Base-by-base conservation (phyloP, 2,797 vertebrate genomes). In the Vespertilio murinus region DNA sequence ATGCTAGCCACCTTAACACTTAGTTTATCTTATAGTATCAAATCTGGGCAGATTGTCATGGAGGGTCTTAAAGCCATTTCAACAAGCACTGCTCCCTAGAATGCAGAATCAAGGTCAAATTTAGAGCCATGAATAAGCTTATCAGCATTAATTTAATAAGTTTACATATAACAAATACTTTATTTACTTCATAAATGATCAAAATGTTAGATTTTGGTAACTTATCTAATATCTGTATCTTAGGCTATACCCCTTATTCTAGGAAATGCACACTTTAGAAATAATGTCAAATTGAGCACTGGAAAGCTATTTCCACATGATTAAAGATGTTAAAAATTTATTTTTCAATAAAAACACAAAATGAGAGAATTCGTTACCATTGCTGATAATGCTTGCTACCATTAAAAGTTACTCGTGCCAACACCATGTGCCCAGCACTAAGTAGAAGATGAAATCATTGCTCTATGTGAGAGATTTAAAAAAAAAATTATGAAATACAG, bases 401-500 rank as follows among this genome's bases (percentile, higher is more conserved):
- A 38, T 75, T 85, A 25, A 94, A 45, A 28, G 75, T 93, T 70
- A 59, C 86, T 71, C 69, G 80, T 93, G 69, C 87, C 69, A 69
- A 1, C 78, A 75, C 10, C 73, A 0, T 16, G 0, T 75, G 74
- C 17, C 87, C 96, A 90, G 30, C 28, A 20, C 73, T 74, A 14
- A 85, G 52, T n/a, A 61, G 79, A 89, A 93, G 70, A 89, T 22
- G 88, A 89, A 93, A 81, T 2, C 69, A 84, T 84, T 96, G 93
- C 91, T 90, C 61, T 40, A 45, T 59, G 30, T 73, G 61, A 69
- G 33, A 20, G 18, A 2, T 49, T 47, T n/a, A n/a, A n/a, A n/a
- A n/a, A n/a, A n/a, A n/a, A n/a, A n/a, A n/a, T n/a, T n/a, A n/a
- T 95, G 4, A 95, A 94, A 77, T 88, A 84, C 18, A 85, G 70